Evolutionary conservation across 1,140 invertebrate species (phyloP), one percentile per base, ranked within the genome.

Genomic region (Tenebrio molitor): DNA sequence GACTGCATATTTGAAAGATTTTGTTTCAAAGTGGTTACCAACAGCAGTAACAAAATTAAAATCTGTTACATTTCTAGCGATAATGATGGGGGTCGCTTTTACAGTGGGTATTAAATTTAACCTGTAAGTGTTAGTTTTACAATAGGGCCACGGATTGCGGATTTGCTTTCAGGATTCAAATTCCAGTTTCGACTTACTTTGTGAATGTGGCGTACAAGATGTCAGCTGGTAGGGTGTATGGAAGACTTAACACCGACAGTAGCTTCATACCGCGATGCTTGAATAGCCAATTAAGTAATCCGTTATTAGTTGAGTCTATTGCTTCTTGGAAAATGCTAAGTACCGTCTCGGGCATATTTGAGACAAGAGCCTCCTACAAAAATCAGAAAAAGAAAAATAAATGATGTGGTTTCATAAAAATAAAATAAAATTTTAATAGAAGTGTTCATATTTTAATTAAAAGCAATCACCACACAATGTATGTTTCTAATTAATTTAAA

Each of bases 251-350:
- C 1, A 95, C 82, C 0, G 92, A 92, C 0, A 96, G 82, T 29
- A 95, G 82, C 75, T 93, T 91, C 82, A 97, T 89, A 23, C 92
- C 91, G 72, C 88, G 87, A 77, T 94, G 91, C 77, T 92, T 91
- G 81, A 95, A 95, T 16, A 97, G 83, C 93, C 95, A 96, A 83
- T 95, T 97, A 23, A 95, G 86, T 21, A 97, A 81, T 10, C 95
- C 95, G 81, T 92, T 94, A 81, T 97, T 97, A 0, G 95, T 94
- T 0, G 93, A 90, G 77, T 96, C 93, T 74, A 96, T 96, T 0
- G 95, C 95, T 80, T 95, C 93, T 88, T 97, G 94, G 81, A 98
- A 94, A 78, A 95, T 91, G 74, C 89, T 90, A 82, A 94, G 87
- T 17, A 96, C 91, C 0, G 92, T 93, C 78, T 95, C 93, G 0